Conservation (phyloP, 1,140 invertebrate genomes). For the Camponotus floridanus region DNA sequence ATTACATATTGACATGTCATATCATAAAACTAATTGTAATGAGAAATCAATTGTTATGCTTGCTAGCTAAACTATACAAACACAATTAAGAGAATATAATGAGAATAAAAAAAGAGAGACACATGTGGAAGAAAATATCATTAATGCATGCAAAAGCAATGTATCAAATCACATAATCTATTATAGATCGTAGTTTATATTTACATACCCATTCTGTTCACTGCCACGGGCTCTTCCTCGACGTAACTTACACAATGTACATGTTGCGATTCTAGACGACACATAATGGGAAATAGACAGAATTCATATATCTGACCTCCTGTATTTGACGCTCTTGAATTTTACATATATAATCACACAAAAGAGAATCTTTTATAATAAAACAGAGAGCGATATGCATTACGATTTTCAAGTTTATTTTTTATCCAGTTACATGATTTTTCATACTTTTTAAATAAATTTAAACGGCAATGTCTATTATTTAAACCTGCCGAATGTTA, state of each 20-base stretch:
- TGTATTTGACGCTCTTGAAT: slow-evolving; percentile 49
- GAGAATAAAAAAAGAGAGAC: slow-evolving; percentile 71
- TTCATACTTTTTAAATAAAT: slow-evolving; percentile 81
- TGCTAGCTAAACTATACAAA: slow-evolving; percentile 82
- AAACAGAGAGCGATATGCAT: slow-evolving; percentile 74
- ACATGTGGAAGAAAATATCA: slow-evolving; percentile 76
- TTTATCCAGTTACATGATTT: slow-evolving; percentile 79
- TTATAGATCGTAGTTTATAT: slow-evolving; percentile 83
- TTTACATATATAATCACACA: slow-evolving; percentile 71
- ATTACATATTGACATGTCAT: slow-evolving; percentile 84
- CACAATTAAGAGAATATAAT: slow-evolving; percentile 66
- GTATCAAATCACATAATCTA: slow-evolving; percentile 84
- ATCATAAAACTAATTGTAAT: slow-evolving; percentile 82
- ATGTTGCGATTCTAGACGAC: slow-evolving; percentile 70
- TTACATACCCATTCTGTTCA: slow-evolving; percentile 83
- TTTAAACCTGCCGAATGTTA: slow-evolving; percentile 83
- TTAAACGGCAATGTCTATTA: slow-evolving; percentile 81
- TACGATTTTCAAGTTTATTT: slow-evolving; percentile 78
- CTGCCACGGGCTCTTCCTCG: slow-evolving; percentile 83
- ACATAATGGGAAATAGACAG: slow-evolving; percentile 45
- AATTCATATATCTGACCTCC: slow-evolving; percentile 55
- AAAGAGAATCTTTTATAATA: slow-evolving; percentile 78
- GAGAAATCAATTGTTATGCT: slow-evolving; percentile 83
- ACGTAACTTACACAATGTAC: slow-evolving; percentile 74
- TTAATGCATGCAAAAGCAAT: slow-evolving; percentile 85